Percentiles rank a stretch among this genome's conserved stretches.
Evolutionary conservation across 2,797 vertebrate genomes (phyloP).

Genomic region (Eospalax fontanierii): DNA sequence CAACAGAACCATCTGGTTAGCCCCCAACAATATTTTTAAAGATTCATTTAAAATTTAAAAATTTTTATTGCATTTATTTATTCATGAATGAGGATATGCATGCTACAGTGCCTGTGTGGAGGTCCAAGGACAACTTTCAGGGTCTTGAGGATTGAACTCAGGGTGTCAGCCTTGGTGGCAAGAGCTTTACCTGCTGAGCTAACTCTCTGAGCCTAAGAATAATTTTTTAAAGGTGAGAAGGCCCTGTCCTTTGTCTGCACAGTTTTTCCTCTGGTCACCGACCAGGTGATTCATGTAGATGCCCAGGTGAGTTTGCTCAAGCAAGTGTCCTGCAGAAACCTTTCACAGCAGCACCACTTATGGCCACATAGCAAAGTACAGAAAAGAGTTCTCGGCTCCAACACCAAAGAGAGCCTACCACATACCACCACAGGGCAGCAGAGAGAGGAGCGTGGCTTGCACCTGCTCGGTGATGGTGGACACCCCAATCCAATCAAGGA

Average conservation of each 20-base stretch:
- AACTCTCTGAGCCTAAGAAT: too few relatives aligned
- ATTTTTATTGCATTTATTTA: too few relatives aligned
- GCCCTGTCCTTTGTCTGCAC: background rate
- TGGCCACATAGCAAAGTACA: conserved; percentile 33
- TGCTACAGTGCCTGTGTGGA: too few relatives aligned
- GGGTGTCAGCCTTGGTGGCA: too few relatives aligned
- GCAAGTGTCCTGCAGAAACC: conserved; percentile 65
- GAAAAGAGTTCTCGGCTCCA: conserved; percentile 33
- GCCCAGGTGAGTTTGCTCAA: conserved; percentile 41
- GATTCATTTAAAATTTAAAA: too few relatives aligned
- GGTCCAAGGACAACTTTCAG: too few relatives aligned
- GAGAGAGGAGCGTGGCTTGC: conserved; percentile 49
- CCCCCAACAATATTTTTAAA: too few relatives aligned
- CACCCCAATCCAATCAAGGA: background rate
- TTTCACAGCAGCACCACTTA: conserved; percentile 51
- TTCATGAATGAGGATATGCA: too few relatives aligned
- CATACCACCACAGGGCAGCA: background rate
- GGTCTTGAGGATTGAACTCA: too few relatives aligned
- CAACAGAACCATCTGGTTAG: too few relatives aligned
- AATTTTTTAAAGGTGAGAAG: too few relatives aligned
- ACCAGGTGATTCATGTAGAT: conserved; percentile 30
- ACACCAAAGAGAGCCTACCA: background rate
- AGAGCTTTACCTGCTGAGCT: too few relatives aligned
- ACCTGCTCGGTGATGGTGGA: background rate
- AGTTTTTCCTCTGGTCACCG: conserved; percentile 47